Conservation (phyloP, 2,113 vertebrate species). For the Trachemys scripta region DNA sequence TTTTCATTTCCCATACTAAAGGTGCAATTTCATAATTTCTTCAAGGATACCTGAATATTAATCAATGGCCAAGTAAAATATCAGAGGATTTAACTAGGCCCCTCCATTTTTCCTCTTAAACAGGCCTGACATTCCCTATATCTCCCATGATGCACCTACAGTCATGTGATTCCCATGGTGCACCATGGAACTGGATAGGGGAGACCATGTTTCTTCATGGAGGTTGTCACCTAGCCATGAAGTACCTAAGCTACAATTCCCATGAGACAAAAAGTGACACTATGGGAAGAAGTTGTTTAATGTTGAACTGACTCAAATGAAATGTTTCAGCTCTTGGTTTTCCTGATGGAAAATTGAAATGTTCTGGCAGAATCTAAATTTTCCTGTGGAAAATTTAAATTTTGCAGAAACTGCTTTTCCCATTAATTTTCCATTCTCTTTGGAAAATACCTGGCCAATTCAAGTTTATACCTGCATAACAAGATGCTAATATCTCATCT, state of each 20-base stretch:
- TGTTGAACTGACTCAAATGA: background rate
- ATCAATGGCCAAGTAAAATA: slow-evolving; percentile 37
- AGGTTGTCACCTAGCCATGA: fast-evolving
- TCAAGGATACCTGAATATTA: slow-evolving; percentile 63
- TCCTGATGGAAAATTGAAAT: background rate
- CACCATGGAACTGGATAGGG: fast-evolving
- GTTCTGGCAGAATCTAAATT: background rate
- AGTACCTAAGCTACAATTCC: background rate
- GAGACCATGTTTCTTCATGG: background rate
- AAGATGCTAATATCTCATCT: background rate
- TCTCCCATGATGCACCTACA: background rate
- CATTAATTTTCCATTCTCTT: background rate
- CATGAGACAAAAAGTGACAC: background rate
- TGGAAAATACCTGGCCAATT: no score
- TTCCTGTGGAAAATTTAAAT: background rate
- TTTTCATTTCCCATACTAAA: slow-evolving; percentile 65
- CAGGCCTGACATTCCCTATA: fast-evolving
- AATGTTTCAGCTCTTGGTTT: background rate
- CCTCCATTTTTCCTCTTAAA: background rate
- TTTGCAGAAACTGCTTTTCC: background rate
- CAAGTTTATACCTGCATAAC: background rate
- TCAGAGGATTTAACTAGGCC: background rate
- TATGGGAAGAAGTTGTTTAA: background rate
- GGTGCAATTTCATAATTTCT: slow-evolving; percentile 52
- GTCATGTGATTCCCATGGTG: background rate